phyloP scores from a whole-genome alignment of 2,113 vertebrate species.

The Micromys minutus region DNA sequence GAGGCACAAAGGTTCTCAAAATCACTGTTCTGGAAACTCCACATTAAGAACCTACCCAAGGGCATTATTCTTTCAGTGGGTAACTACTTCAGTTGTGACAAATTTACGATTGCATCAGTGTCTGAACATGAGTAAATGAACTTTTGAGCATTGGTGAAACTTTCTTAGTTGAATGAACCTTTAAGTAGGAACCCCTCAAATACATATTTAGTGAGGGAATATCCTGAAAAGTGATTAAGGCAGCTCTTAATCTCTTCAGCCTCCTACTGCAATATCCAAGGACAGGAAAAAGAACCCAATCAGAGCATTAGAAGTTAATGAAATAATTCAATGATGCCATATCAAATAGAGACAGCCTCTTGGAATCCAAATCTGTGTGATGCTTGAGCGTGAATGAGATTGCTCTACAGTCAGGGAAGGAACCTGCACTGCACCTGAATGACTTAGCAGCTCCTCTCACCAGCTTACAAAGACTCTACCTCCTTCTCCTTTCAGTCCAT shows the following conservation, averaged over 20 bases:
- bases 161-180: background rate
- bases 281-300: background rate
- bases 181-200: background rate
- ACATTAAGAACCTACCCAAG: background rate
- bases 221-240: background rate
- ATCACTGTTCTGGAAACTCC: background rate
- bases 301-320: background rate
- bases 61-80: background rate
- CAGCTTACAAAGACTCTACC: background rate
- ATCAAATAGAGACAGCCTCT: background rate
- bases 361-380: background rate
- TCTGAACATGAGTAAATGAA: background rate
- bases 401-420: background rate
- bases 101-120: background rate
- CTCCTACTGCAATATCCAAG: background rate
- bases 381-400: background rate
- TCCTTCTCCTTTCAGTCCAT: background rate
- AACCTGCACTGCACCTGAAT: background rate
- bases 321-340: conserved; percentile 12
- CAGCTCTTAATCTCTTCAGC: background rate
- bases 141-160: background rate
- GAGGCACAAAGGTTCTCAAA: background rate
- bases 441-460: too few species aligned
- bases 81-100: background rate
- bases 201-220: conserved; percentile 18